Evolutionary conservation across 2,797 vertebrate genomes (phyloP).

Genomic region (Scolopax bukidnonensis): DNA sequence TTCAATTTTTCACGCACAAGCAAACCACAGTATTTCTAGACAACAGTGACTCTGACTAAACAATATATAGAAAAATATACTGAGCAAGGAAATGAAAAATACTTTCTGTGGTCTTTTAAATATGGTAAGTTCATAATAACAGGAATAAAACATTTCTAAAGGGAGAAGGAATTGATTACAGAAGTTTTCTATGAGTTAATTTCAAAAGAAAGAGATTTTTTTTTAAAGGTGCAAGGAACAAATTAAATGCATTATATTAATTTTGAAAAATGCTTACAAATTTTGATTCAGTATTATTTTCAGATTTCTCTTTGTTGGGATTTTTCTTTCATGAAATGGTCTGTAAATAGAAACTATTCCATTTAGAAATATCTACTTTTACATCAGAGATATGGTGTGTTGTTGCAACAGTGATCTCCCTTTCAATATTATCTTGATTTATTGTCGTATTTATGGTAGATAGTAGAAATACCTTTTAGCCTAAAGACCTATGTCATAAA

Average conservation of each 20-base stretch:
- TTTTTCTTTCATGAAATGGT: slow-evolving; percentile 44
- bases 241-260: background rate
- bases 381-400: background rate
- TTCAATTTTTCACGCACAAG: background rate
- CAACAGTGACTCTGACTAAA: background rate
- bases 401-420: background rate
- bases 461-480: background rate
- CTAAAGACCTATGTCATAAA: background rate
- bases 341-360: background rate
- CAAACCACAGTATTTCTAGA: background rate
- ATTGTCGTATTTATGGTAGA: background rate
- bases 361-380: background rate
- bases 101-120: background rate
- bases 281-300: slow-evolving; percentile 50
- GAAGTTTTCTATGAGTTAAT: background rate
- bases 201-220: background rate
- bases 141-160: background rate
- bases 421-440: background rate
- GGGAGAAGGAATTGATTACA: background rate
- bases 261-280: background rate
- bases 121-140: background rate
- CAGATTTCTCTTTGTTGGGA: background rate
- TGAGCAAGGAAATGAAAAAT: background rate
- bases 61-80: background rate
- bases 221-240: background rate